phyloP scores from a whole-genome alignment of 2,113 vertebrate species.

The Micronycteris hirsuta region DNA sequence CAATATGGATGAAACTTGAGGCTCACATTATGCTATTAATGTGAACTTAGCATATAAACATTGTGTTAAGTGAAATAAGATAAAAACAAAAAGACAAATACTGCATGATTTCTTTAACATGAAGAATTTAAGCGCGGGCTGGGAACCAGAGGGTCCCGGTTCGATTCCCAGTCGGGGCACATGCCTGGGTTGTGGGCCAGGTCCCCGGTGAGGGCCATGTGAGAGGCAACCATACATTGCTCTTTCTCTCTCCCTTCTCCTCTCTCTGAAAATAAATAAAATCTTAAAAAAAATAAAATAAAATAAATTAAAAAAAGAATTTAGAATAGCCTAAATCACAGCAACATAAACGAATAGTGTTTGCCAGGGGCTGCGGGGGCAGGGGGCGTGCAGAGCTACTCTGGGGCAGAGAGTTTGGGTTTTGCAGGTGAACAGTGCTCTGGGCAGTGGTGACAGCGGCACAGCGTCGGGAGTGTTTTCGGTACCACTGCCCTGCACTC shows the following conservation, averaged over 20 bases:
- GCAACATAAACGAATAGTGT: neutral
- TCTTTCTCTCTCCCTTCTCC: too few species aligned
- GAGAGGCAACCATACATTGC: too few species aligned
- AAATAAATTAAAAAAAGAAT: too few species aligned
- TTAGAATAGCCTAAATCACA: neutral
- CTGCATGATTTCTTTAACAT: neutral
- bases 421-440: neutral
- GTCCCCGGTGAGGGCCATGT: too few species aligned
- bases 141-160: too few species aligned
- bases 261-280: too few species aligned
- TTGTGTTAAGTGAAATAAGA: neutral
- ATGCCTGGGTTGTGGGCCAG: too few species aligned
- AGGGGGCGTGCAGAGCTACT: neutral
- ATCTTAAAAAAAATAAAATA: too few species aligned
- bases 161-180: too few species aligned
- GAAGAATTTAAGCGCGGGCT: too few species aligned
- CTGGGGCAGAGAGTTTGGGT: neutral
- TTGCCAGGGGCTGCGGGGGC: neutral
- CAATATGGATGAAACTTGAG: neutral
- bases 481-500: too few species aligned
- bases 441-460: neutral
- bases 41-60: neutral
- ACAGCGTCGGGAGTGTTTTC: neutral
- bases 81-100: neutral
- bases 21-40: neutral